A percentile compares a stretch with the other conserved stretches of the same genome.
Evolutionary conservation across 1,140 invertebrate genomes (phyloP).

Genomic region (Drosophila bocki): DNA sequence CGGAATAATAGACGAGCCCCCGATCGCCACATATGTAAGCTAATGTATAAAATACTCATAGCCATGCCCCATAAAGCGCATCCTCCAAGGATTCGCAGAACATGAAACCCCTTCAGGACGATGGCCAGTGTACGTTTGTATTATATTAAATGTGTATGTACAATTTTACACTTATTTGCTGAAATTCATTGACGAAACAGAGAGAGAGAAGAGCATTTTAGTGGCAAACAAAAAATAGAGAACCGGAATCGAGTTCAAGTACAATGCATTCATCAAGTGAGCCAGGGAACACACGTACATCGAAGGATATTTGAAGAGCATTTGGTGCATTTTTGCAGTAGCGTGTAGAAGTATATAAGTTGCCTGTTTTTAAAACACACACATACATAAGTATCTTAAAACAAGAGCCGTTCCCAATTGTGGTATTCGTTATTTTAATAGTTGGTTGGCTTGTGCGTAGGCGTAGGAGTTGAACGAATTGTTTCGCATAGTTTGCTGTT

Average conservation of each 20-base stretch:
- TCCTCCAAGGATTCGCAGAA: conserved; percentile 7
- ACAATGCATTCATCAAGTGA: conserved; percentile 61
- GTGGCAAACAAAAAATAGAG: conserved; percentile 29
- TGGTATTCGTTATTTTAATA: conserved; percentile 45
- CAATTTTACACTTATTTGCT: conserved; percentile 77
- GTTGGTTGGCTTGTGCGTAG: conserved; percentile 59
- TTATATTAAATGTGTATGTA: conserved; percentile 63
- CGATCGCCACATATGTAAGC: conserved; percentile 40
- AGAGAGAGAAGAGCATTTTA: conserved; percentile 48
- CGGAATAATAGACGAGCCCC: conserved; percentile 2
- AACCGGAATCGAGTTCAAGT: conserved; percentile 43
- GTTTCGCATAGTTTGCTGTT: conserved; percentile 70
- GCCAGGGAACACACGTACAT: conserved; percentile 56
- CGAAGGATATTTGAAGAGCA: conserved; percentile 64
- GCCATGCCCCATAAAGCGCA: conserved; percentile 22
- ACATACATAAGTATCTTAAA: conserved; percentile 40
- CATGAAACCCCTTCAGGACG: conserved; percentile 12
- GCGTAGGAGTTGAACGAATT: conserved; percentile 50
- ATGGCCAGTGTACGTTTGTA: conserved; percentile 57
- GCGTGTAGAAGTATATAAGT: conserved; percentile 65
- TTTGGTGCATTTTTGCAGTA: conserved; percentile 51
- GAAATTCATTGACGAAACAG: conserved; percentile 55
- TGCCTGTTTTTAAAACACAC: conserved; percentile 74
- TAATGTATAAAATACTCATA: conserved; percentile 67
- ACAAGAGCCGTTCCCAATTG: conserved; percentile 42